phyloP scores from a whole-genome alignment of 2,888 invertebrate species.

The Leucoptera coffeella region DNA sequence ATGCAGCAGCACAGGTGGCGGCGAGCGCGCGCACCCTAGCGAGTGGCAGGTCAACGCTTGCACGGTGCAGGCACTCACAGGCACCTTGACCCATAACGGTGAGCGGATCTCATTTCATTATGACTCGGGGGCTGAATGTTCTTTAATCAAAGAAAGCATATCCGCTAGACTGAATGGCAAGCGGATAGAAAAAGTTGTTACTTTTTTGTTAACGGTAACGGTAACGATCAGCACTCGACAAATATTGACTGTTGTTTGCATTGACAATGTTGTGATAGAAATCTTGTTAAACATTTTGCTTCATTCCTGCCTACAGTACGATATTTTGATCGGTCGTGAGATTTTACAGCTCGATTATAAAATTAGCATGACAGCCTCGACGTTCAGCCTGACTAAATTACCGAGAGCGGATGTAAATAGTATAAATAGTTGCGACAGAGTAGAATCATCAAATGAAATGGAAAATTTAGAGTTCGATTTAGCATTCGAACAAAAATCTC shows the following conservation, averaged over 20 bases:
- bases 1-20: constrained; percentile 1
- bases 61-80: constrained; percentile 1
- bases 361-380: neutral
- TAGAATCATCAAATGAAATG: neutral
- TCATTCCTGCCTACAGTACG: constrained; percentile 4
- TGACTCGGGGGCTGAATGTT: constrained; percentile 5
- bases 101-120: constrained; percentile 5
- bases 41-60: constrained; percentile 2
- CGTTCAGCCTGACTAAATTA: neutral
- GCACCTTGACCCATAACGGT: constrained; percentile 1
- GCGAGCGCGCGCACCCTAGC: neutral
- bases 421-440: too few species aligned
- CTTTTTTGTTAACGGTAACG: constrained; percentile 4
- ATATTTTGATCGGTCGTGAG: constrained; percentile 6
- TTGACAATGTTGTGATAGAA: constrained; percentile 3
- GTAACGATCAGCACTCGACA: constrained; percentile 4
- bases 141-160: too few species aligned
- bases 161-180: too few species aligned
- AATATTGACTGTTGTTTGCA: constrained; percentile 4
- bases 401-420: neutral
- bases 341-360: constrained; percentile 2
- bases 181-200: constrained; percentile 3
- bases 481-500: neutral
- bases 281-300: constrained; percentile 5
- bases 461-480: neutral